Evolutionary conservation across 2,888 invertebrate genomes (phyloP).

Genomic region (Drosophila pseudotalamancana): DNA sequence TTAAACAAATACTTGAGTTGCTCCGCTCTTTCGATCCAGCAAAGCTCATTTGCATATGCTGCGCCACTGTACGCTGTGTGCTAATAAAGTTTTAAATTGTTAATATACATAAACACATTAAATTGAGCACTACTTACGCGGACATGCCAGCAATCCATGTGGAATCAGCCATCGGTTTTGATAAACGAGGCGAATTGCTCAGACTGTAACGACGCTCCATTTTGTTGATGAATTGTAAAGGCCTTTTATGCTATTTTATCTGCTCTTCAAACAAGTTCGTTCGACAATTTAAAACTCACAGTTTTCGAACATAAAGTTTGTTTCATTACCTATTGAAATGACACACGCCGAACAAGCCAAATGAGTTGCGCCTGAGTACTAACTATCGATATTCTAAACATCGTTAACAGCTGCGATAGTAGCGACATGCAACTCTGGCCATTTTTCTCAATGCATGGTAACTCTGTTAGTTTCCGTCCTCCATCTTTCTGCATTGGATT

Average conservation of each 20-base stretch:
- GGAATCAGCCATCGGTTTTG: slow-evolving; percentile 82
- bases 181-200: slow-evolving; percentile 67
- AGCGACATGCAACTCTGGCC: slow-evolving; percentile 21
- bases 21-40: slow-evolving; percentile 58
- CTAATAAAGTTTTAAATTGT: not conserved
- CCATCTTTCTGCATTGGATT: slow-evolving; percentile 84
- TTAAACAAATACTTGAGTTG: slow-evolving; percentile 47
- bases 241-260: not conserved
- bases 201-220: slow-evolving; percentile 77
- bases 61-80: slow-evolving; percentile 41
- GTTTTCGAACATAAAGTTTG: not conserved
- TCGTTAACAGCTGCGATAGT: slow-evolving; percentile 16
- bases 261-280: not conserved
- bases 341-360: slow-evolving; percentile 3
- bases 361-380: slow-evolving; percentile 36
- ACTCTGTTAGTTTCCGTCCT: slow-evolving; percentile 82
- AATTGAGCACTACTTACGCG: slow-evolving; percentile 48
- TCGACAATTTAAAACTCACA: not conserved
- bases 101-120: not conserved
- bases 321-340: slow-evolving; percentile 5
- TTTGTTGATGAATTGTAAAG: slow-evolving; percentile 2
- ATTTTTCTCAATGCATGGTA: slow-evolving; percentile 64
- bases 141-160: slow-evolving; percentile 77
- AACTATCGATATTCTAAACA: slow-evolving; percentile 24
- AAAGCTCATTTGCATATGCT: slow-evolving; percentile 34